Base-by-base conservation (phyloP, 2,888 invertebrate genomes). In the Parnassius mnemosyne region DNA sequence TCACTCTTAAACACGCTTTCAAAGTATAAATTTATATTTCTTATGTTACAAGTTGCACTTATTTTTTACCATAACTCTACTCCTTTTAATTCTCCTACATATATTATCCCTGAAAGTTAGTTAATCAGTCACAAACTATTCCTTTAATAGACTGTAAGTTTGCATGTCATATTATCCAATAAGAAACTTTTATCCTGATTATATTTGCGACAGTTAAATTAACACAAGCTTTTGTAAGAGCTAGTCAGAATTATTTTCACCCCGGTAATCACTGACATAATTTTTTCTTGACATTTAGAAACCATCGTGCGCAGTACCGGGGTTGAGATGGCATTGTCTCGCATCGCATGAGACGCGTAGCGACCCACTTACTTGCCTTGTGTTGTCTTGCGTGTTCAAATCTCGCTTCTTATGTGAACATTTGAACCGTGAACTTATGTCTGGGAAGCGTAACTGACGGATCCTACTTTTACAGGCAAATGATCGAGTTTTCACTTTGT, bases 401-500 rank as follows among this genome's bases (percentile, higher is more conserved):
- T 54, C 60, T 54, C 50, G 34, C 49, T 20, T n/a, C 50, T 62
- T 62, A 62, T 12, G 10, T 12, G 49, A 47, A 47, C 50, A 57
- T 57, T 53, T 53, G 62, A 49, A 62, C 62, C 62, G 57, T 62
- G 62, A 62, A 62, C 57, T 25, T 13, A 10, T 43, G 25, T 34
- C 10, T 13, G n/a, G n/a, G 10, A 12, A 9, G 10, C 50, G 16
- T 25, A 25, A 16, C 25, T 41, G 34, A 42, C 11, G 46, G 12
- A 44, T 9, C 51, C 56, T 46, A 53, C 43, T 61, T 61, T 61
- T 47, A 20, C 52, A 11, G 3, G 7, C 7, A 13, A 13, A 49
- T 13, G 12, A 56, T 57, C 55, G 25, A n/a, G 50, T 60, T 60
- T 49, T 41, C 47, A 41, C 3, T 43, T 43, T 43, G 34, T 34